phyloP scores from a whole-genome alignment of 2,888 invertebrate genomes.

The Strigamia crassipes region DNA sequence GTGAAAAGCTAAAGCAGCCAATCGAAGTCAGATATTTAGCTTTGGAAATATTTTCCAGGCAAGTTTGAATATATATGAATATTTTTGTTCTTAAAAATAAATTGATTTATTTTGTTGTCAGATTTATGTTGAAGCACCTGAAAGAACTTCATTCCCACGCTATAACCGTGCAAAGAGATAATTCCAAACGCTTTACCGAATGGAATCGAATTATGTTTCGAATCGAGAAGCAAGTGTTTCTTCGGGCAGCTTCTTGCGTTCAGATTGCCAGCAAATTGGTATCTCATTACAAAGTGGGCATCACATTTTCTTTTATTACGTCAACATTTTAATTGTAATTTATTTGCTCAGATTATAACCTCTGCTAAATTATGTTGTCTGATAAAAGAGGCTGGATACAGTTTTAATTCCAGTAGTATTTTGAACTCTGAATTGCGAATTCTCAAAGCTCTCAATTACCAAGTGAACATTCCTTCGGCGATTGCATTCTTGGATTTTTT shows the following conservation, averaged over 20 bases:
- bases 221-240: background rate
- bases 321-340: background rate
- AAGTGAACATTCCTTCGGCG: background rate
- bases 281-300: constrained; percentile 12
- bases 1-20: constrained; percentile 6
- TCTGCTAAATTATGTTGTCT: background rate
- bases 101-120: too few relatives aligned
- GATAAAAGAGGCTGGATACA: constrained; percentile 29
- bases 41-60: constrained; percentile 14
- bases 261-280: constrained; percentile 26
- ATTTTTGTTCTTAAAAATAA: background rate
- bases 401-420: background rate
- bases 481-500: constrained; percentile 22
- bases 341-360: background rate
- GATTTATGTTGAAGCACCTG: constrained; percentile 30
- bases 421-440: constrained; percentile 12
- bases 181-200: background rate
- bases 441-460: constrained; percentile 18
- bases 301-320: background rate
- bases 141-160: background rate
- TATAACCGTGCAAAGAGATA: background rate
- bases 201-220: constrained; percentile 11
- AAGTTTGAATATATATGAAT: background rate
- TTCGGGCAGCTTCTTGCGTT: constrained; percentile 10
- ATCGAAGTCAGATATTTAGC: constrained; percentile 17